Evolutionary conservation across 2,113 vertebrate genomes (phyloP).

Genomic region (Dermatemys mawii): DNA sequence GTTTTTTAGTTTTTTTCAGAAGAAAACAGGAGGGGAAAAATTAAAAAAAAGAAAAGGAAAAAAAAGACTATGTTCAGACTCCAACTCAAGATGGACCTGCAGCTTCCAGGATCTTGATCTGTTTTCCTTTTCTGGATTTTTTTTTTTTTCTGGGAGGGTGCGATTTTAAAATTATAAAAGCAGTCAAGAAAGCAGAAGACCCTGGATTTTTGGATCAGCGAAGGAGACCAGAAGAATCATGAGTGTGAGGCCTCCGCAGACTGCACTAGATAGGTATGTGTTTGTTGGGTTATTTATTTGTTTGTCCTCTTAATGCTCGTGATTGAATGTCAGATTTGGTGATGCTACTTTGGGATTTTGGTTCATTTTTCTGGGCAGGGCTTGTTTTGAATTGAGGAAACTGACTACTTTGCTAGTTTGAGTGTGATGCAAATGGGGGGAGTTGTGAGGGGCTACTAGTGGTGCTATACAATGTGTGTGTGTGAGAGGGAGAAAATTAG

Average conservation of each 20-base stretch:
- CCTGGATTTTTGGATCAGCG: background rate
- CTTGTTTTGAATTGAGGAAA: background rate
- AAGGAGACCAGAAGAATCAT: constrained; percentile 56
- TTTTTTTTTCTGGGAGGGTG: background rate
- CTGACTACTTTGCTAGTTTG: background rate
- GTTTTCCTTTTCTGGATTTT: background rate
- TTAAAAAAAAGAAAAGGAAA: background rate
- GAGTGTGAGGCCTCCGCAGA: constrained; percentile 74
- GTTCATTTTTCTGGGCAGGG: background rate
- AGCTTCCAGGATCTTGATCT: constrained; percentile 59
- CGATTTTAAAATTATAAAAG: background rate
- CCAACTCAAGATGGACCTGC: constrained; percentile 24
- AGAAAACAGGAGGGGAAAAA: background rate
- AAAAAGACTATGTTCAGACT: constrained; percentile 38
- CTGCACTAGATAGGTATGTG: constrained; percentile 74
- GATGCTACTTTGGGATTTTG: background rate
- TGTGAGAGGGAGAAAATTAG: no score
- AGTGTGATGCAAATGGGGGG: background rate
- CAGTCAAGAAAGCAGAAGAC: no score
- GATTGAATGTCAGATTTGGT: background rate
- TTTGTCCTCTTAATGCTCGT: background rate
- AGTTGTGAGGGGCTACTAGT: background rate
- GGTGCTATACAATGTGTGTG: background rate
- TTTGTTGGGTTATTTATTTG: background rate
- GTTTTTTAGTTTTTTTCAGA: background rate